Conservation (phyloP, 2,113 vertebrate genomes). For the Trichomycterus rosablanca region DNA sequence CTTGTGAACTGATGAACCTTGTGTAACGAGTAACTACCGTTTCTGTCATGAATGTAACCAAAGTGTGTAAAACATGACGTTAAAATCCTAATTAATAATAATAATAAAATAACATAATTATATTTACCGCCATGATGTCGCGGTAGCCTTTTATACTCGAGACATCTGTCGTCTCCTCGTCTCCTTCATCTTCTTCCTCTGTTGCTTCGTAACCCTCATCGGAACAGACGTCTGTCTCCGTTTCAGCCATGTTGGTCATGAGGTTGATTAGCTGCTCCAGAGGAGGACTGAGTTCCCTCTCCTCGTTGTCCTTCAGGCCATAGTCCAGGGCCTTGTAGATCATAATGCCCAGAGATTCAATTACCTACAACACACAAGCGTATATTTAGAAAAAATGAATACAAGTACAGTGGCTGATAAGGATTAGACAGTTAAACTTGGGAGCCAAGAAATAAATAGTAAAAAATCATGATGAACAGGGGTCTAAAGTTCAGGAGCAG, state of each 20-base stretch:
- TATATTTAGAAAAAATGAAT: neutral
- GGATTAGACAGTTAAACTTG: too few relatives aligned
- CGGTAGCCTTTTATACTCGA: constrained; percentile 71
- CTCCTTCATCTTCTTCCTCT: constrained; percentile 74
- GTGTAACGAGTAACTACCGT: too few relatives aligned
- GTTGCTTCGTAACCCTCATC: constrained; percentile 94
- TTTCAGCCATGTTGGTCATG: constrained; percentile 83
- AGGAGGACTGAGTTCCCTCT: constrained; percentile 88
- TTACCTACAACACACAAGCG: constrained; percentile 68
- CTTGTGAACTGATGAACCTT: too few relatives aligned
- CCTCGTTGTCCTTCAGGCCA: constrained; percentile 91
- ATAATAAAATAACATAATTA: too few relatives aligned
- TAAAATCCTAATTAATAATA: too few relatives aligned
- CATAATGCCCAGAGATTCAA: constrained; percentile 92
- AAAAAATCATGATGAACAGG: too few relatives aligned
- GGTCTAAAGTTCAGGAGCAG: too few relatives aligned
- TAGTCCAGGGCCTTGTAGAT: constrained; percentile 98
- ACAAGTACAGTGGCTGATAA: too few relatives aligned
- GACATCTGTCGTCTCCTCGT: constrained; percentile 62
- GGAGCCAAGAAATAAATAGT: too few relatives aligned
- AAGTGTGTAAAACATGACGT: too few relatives aligned
- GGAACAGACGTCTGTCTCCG: constrained; percentile 69
- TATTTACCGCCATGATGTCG: constrained; percentile 84
- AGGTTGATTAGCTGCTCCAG: constrained; percentile 88
- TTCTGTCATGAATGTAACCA: too few relatives aligned